These are phyloP conservation scores for Condylostylus longicornis DNA, from an alignment of 1,140 invertebrate genomes.

Conservation along the genomic window DNA sequence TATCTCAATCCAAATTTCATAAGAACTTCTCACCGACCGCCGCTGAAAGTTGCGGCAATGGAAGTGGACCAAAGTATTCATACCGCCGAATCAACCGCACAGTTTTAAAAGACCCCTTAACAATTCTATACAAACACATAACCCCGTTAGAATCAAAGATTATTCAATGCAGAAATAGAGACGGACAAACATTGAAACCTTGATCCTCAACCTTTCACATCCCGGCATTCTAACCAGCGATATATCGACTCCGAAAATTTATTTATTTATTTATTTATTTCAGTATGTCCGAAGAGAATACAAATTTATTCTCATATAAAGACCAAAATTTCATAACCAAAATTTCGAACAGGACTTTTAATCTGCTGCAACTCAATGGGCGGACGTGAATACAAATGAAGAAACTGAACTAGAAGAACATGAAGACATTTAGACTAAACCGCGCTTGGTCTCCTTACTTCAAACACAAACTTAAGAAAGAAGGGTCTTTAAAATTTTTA, in stretches of 20 bases:
- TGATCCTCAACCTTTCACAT: slow-evolving; percentile 3
- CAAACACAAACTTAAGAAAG: slow-evolving; percentile 1
- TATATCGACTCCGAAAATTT: slow-evolving; percentile 3
- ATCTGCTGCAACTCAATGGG: too few relatives aligned
- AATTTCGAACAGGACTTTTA: too few relatives aligned
- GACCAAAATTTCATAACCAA: too few relatives aligned
- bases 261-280: too few relatives aligned
- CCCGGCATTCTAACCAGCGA: neutral
- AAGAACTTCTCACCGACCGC: too few relatives aligned
- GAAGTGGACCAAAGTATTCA: slow-evolving; percentile 8
- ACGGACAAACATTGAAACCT: slow-evolving; percentile 4
- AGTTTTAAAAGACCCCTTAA: too few relatives aligned
- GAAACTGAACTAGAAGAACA: too few relatives aligned
- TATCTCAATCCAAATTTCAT: too few relatives aligned
- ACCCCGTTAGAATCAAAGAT: slow-evolving; percentile 1
- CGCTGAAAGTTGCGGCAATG: slow-evolving; percentile 8
- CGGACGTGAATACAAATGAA: too few relatives aligned
- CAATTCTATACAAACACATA: slow-evolving; percentile 11
- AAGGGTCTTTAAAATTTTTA: slow-evolving; percentile 6
- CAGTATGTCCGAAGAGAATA: too few relatives aligned
- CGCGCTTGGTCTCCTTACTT: slow-evolving; percentile 5
- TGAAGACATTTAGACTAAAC: slow-evolving; percentile 4
- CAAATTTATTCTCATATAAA: too few relatives aligned
- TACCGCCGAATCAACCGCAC: slow-evolving; percentile 6
- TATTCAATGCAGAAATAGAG: slow-evolving; percentile 1